Base-by-base conservation (phyloP, 2,888 invertebrate genomes). In the Diarsia mendica region DNA sequence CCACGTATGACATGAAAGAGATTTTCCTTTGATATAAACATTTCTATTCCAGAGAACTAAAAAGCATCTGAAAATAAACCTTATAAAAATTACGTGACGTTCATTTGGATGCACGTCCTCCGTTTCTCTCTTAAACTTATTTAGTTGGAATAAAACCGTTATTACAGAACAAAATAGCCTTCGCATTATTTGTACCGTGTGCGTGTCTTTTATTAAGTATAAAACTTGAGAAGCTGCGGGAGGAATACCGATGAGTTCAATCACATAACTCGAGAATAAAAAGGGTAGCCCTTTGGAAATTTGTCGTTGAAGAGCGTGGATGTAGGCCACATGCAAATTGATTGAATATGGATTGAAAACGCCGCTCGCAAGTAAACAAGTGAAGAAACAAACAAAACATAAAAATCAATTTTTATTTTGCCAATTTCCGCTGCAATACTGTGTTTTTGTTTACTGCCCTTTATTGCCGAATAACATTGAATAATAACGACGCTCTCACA, bases 181-280 rank as follows among this genome's bases (percentile, higher is more conserved):
- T 77, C 78, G 68, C 83, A 87, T 88, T 89, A 90, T 89, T 90
- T 87, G 87, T 88, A 82, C 87, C 86, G 79, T 79, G 83, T 87
- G 85, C 89, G 88, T 90, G 86, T 90, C 88, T 89, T 92, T 92
- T 92, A 92, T 92, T 90, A 91, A 90, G 89, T 91, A 90, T 91
- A 90, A 91, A 92, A 92, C 90, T 92, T 90, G 87, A 86, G 83
- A 88, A 88, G 79, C 82, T 75, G 82, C 51, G 88, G 84, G 77
- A 79, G 87, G 93, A 93, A 93, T 93, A 92, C 89, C 88, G 88
- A 93, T 92, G 91, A 92, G 89, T 87, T 89, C 91, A 92, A 93
- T 93, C 92, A 92, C 92, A 93, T 91, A 92, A 91, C 90, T 91
- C 80, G 86, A 81, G 87, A 85, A 88, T 89, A 90, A 91, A 92